Conservation (phyloP, 2,888 invertebrate species). For the Ochropleura plecta region DNA sequence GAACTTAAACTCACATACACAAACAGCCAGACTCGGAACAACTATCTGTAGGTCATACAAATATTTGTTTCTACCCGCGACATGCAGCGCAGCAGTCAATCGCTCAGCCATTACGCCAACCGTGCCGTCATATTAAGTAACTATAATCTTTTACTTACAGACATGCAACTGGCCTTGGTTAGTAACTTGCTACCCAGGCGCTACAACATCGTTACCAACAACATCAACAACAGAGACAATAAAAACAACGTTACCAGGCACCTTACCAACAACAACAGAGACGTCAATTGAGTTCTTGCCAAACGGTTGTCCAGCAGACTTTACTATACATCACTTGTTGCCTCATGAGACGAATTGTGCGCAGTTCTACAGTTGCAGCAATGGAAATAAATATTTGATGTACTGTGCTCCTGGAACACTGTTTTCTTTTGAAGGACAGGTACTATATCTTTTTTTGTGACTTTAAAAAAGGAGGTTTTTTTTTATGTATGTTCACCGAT, state of each 20-base stretch:
- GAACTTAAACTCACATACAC: no score
- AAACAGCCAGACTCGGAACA: no score
- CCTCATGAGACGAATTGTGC: conserved; percentile 61
- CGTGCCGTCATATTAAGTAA: no score
- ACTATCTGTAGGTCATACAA: no score
- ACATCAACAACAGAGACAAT: conserved; percentile 15
- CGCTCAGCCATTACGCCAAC: no score
- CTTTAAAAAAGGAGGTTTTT: no score
- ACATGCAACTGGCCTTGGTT: conserved; percentile 58
- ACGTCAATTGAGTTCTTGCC: conserved; percentile 39
- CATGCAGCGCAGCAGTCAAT: no score
- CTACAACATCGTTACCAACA: conserved; percentile 18
- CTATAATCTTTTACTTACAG: conserved; percentile 38
- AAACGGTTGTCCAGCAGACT: conserved; percentile 61
- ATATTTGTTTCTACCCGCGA: no score
- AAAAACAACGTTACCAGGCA: conserved; percentile 6
- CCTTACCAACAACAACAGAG: conserved; percentile 12
- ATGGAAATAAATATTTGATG: conserved; percentile 48
- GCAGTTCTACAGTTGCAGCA: conserved; percentile 64
- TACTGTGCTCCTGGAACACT: conserved; percentile 45
- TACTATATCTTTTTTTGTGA: not conserved
- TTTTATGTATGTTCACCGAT: no score
- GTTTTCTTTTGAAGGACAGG: conserved; percentile 35
- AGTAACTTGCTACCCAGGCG: conserved; percentile 44
- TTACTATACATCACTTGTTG: conserved; percentile 43